Evolutionary conservation across 2,888 invertebrate genomes (phyloP).

Genomic region (Latrodectus hesperus): DNA sequence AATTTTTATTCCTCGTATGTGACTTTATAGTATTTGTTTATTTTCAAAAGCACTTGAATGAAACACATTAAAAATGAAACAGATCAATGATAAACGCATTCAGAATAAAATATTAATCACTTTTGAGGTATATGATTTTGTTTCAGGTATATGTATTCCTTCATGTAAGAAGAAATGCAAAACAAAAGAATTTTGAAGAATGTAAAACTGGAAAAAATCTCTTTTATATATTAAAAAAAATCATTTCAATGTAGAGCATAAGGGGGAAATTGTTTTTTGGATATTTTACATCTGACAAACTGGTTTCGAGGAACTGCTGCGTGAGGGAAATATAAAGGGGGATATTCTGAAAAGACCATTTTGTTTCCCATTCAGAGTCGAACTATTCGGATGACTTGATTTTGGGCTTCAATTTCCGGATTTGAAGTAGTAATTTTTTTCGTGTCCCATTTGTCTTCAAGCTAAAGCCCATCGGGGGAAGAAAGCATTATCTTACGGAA

Average conservation of each 20-base stretch:
- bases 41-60: no score
- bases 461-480: neutral
- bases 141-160: no score
- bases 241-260: neutral
- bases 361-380: constrained; percentile 4
- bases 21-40: no score
- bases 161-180: no score
- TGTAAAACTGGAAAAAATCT: neutral
- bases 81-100: no score
- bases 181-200: no score
- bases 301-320: neutral
- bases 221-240: neutral
- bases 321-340: neutral
- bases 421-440: neutral
- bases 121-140: no score
- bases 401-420: constrained; percentile 6
- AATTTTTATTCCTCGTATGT: no score
- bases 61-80: no score
- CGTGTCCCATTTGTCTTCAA: neutral
- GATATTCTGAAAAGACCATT: neutral
- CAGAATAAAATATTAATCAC: no score
- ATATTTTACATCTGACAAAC: constrained; percentile 5
- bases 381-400: constrained; percentile 34
- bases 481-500: neutral
- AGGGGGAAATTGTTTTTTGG: neutral